Percentiles rank a stretch among this genome's conserved stretches.
Conservation (phyloP, 2,888 invertebrate species). For the Perizoma flavofasciatum region DNA sequence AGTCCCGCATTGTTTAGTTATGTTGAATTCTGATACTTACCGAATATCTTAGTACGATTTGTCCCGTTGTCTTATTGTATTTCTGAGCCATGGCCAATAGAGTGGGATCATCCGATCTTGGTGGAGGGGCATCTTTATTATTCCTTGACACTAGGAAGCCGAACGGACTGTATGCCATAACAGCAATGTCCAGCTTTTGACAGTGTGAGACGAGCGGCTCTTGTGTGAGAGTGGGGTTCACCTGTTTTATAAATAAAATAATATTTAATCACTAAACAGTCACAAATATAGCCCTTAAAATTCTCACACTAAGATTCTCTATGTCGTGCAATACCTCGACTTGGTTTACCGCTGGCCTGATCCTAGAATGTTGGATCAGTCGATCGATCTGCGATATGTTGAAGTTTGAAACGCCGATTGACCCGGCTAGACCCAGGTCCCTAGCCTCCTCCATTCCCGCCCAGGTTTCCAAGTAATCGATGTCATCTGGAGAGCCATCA, state of each 20-base stretch:
- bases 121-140: constrained; percentile 58
- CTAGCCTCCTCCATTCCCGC: constrained; percentile 89
- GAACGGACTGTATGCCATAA: constrained; percentile 91
- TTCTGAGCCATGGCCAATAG: constrained; percentile 84
- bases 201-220: constrained; percentile 87
- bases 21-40: constrained; percentile 64
- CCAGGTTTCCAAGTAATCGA: constrained; percentile 90
- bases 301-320: too few relatives aligned
- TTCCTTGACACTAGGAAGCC: constrained; percentile 67
- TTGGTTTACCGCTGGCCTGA: constrained; percentile 86
- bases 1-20: too few relatives aligned
- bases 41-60: constrained; percentile 87
- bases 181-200: constrained; percentile 83
- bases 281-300: too few relatives aligned
- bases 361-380: constrained; percentile 80
- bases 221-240: constrained; percentile 88
- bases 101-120: constrained; percentile 80
- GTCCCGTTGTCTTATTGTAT: constrained; percentile 86
- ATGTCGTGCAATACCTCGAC: constrained; percentile 52
- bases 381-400: constrained; percentile 87
- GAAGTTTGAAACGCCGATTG: constrained; percentile 92
- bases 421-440: constrained; percentile 84
- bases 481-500: constrained; percentile 71
- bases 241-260: constrained; percentile 70
- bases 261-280: background rate